A percentile compares a stretch with the other conserved stretches of the same genome.
phyloP scores from a whole-genome alignment of 2,113 vertebrate species.

The Nothocercus nigrocapillus region DNA sequence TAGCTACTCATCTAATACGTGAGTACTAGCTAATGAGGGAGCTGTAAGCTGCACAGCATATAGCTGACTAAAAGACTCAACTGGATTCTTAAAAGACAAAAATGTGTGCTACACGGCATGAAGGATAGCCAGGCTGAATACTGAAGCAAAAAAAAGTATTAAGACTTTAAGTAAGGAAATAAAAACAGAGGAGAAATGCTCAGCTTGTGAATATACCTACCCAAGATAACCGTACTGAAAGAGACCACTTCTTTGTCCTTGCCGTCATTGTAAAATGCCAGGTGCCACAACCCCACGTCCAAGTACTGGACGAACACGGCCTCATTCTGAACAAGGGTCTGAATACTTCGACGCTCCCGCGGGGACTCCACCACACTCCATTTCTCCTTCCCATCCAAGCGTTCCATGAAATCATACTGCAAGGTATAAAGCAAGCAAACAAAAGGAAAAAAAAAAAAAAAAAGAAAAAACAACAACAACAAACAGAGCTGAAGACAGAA shows the following conservation, averaged over 20 bases:
- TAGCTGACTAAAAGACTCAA: not conserved
- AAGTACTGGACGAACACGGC: conserved; percentile 97
- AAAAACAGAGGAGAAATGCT: not conserved
- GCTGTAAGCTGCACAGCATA: not conserved
- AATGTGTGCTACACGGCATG: not conserved
- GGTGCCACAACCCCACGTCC: conserved; percentile 94
- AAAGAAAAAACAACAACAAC: not conserved
- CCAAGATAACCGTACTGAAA: conserved; percentile 92
- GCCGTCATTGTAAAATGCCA: conserved; percentile 98
- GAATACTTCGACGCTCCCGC: conserved; percentile 91
- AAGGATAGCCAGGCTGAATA: not conserved
- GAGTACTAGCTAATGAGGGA: not conserved
- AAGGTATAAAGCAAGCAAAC: not conserved
- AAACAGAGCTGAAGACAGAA: not conserved
- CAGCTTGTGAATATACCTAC: conserved; percentile 74
- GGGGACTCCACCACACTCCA: conserved; percentile 98
- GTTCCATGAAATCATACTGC: conserved; percentile 99
- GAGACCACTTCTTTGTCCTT: conserved; percentile 95
- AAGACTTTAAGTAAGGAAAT: not conserved
- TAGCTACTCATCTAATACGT: too few species aligned
- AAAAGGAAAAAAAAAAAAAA: not conserved
- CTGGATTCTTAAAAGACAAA: not conserved
- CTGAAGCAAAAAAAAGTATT: not conserved
- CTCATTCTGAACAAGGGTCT: conserved; percentile 97
- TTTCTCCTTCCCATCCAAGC: conserved; percentile 97